Percentiles rank a stretch among this genome's conserved stretches.
phyloP scores from a whole-genome alignment of 2,113 vertebrate species.

The Istiophorus platypterus region DNA sequence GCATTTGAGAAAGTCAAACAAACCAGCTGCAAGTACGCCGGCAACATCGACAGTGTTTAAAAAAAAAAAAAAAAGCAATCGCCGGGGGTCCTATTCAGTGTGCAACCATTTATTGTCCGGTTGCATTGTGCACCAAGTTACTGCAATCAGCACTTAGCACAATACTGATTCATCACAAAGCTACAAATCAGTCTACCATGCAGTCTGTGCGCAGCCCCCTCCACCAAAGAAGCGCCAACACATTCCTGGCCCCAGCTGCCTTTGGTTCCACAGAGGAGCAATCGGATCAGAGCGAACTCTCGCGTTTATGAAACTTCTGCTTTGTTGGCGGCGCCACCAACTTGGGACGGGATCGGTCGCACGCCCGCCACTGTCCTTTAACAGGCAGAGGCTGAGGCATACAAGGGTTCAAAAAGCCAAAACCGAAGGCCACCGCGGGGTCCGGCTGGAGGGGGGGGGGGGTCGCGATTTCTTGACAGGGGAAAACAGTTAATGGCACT shows the following conservation, averaged over 20 bases:
- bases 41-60: slow-evolving; percentile 33
- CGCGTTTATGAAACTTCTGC: slow-evolving; percentile 28
- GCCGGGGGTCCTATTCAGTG: slow-evolving; percentile 48
- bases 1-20: background rate
- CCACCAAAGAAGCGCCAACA: slow-evolving; percentile 59
- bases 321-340: background rate
- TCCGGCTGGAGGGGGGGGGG: no score
- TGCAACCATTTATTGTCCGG: slow-evolving; percentile 65
- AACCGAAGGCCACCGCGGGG: slow-evolving; percentile 45
- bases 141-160: slow-evolving; percentile 78
- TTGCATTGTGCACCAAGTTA: slow-evolving; percentile 69
- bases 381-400: no score
- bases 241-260: slow-evolving; percentile 63
- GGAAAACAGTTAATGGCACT: slow-evolving; percentile 47
- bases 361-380: no score
- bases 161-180: slow-evolving; percentile 80
- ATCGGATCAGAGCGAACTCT: slow-evolving; percentile 29
- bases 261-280: slow-evolving; percentile 41
- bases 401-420: slow-evolving; percentile 19
- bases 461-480: slow-evolving; percentile 51
- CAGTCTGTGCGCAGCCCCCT: slow-evolving; percentile 64
- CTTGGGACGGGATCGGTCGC: no score
- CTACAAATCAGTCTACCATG: slow-evolving; percentile 76
- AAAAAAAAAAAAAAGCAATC: slow-evolving; percentile 45
- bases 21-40: background rate